phyloP scores from a whole-genome alignment of 2,888 invertebrate species.

The Ornithoptera priamus region DNA sequence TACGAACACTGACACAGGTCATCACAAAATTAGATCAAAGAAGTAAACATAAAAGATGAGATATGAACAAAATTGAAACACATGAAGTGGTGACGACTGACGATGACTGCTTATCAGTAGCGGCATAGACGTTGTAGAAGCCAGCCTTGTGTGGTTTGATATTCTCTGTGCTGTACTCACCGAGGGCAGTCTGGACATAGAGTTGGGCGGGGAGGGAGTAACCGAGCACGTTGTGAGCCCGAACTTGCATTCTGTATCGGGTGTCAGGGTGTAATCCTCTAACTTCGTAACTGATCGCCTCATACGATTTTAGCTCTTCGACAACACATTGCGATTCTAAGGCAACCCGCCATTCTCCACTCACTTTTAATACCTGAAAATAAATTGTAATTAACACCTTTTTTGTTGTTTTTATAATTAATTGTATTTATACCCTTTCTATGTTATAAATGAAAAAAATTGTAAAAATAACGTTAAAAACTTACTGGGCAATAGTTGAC shows the following conservation, averaged over 20 bases:
- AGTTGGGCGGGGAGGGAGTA: slow-evolving; percentile 88
- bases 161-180: slow-evolving; percentile 84
- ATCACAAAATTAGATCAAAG: slow-evolving; percentile 53
- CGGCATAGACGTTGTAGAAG: slow-evolving; percentile 75
- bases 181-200: slow-evolving; percentile 91
- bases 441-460: not conserved
- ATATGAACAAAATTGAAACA: slow-evolving; percentile 55
- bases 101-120: slow-evolving; percentile 58
- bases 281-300: slow-evolving; percentile 84
- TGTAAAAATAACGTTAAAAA: slow-evolving; percentile 29
- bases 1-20: slow-evolving; percentile 44
- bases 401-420: too few species aligned
- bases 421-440: too few species aligned
- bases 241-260: slow-evolving; percentile 90
- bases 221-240: slow-evolving; percentile 92
- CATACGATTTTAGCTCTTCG: slow-evolving; percentile 81
- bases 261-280: slow-evolving; percentile 87
- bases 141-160: slow-evolving; percentile 71
- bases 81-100: slow-evolving; percentile 53
- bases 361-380: slow-evolving; percentile 83
- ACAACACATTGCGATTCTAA: slow-evolving; percentile 79
- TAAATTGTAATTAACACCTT: not conserved
- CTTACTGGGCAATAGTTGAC: slow-evolving; percentile 90
- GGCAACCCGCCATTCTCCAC: slow-evolving; percentile 82
- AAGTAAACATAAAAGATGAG: slow-evolving; percentile 59